Conservation (phyloP, 2,113 vertebrate species). For the Tachycineta bicolor region DNA sequence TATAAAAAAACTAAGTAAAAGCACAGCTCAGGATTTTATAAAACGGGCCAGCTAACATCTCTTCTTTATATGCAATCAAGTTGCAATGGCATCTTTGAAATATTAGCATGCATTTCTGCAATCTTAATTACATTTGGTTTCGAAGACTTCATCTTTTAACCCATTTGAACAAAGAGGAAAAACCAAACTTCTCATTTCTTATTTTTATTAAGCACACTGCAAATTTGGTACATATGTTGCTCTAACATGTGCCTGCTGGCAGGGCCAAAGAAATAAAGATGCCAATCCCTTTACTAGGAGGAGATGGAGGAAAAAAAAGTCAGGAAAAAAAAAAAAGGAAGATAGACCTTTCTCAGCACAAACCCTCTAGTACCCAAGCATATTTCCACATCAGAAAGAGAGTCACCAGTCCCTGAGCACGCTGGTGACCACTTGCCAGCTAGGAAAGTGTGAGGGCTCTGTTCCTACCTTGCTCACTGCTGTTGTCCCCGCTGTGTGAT, state of each 20-base stretch:
- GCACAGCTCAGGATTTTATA: neutral
- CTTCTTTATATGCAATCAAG: neutral
- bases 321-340: neutral
- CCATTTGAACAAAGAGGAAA: neutral
- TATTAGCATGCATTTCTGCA: neutral
- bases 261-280: slow-evolving; percentile 28
- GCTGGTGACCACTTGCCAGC: neutral
- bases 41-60: neutral
- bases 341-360: neutral
- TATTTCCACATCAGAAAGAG: neutral
- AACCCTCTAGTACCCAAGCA: neutral
- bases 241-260: slow-evolving; percentile 24
- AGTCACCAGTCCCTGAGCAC: neutral
- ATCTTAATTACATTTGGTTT: slow-evolving; percentile 20
- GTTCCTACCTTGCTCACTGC: slow-evolving; percentile 97
- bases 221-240: slow-evolving; percentile 48
- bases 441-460: slow-evolving; percentile 12
- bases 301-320: neutral
- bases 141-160: slow-evolving; percentile 24
- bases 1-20: slow-evolving; percentile 10
- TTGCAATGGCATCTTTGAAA: neutral
- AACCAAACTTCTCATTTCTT: neutral
- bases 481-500: slow-evolving; percentile 98
- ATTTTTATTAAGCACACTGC: slow-evolving; percentile 35
- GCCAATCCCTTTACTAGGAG: slow-evolving; percentile 1